phyloP scores from a whole-genome alignment of 2,113 vertebrate species.

The Amphiprion ocellaris region DNA sequence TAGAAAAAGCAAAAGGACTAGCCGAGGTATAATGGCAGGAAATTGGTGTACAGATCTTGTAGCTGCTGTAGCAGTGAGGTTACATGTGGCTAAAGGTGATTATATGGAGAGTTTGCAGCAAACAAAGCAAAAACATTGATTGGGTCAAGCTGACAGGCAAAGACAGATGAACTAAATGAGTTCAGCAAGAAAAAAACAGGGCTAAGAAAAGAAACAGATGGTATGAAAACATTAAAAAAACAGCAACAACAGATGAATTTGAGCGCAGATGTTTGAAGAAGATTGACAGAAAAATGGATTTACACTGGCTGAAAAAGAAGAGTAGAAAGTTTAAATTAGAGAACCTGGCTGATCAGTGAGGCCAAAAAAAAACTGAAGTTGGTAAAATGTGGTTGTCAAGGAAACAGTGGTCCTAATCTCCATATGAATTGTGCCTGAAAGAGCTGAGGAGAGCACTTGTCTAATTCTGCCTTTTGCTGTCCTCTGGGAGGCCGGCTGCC shows the following conservation, averaged over 20 bases:
- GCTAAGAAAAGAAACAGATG: neutral
- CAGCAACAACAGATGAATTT: neutral
- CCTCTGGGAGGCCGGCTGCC: conserved; percentile 30
- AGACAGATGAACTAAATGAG: neutral
- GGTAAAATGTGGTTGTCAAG: conserved; percentile 74
- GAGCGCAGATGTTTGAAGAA: neutral
- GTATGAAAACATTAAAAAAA: neutral
- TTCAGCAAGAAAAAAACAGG: conserved; percentile 8
- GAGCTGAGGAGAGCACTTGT: conserved; percentile 6
- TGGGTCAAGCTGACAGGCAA: neutral
- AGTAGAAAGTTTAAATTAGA: neutral
- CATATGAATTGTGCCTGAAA: conserved; percentile 46
- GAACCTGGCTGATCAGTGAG: conserved; percentile 27
- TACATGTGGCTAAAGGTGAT: neutral
- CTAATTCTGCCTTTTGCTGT: conserved; percentile 17
- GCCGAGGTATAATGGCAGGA: neutral
- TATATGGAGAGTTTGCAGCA: neutral
- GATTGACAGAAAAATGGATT: conserved; percentile 3
- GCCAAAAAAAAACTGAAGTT: conserved; percentile 12
- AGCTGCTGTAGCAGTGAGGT: neutral
- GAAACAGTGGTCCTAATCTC: conserved; percentile 69
- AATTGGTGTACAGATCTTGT: neutral
- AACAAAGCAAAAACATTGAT: conserved; percentile 3
- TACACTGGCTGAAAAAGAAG: neutral
- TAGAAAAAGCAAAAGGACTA: too few species aligned